Conservation (phyloP, 2,113 vertebrate species). For the Brachirus orientalis region DNA sequence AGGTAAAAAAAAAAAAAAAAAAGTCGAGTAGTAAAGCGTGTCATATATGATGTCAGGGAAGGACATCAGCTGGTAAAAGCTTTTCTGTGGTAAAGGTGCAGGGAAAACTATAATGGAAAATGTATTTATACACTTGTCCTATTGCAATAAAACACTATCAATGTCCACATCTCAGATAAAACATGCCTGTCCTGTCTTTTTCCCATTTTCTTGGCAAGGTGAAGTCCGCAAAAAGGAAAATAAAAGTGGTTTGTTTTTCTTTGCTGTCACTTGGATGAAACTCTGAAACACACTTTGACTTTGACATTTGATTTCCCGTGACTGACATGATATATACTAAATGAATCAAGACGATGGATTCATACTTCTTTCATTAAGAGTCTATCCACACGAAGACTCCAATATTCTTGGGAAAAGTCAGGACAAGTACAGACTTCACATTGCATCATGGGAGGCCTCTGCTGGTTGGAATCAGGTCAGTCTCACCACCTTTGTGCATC, state of each 20-base stretch:
- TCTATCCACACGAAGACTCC: slow-evolving; percentile 7
- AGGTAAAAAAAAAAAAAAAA: too few relatives aligned
- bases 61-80: not conserved
- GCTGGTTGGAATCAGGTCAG: slow-evolving; percentile 52
- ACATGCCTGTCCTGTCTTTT: too few relatives aligned
- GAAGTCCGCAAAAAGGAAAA: not conserved
- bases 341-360: not conserved
- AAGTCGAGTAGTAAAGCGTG: too few relatives aligned
- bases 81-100: not conserved
- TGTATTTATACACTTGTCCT: too few relatives aligned
- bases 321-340: too few relatives aligned
- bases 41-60: too few relatives aligned
- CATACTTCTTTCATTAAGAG: not conserved
- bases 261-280: too few relatives aligned
- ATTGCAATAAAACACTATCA: too few relatives aligned
- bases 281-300: not conserved
- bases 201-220: not conserved
- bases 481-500: slow-evolving; percentile 38
- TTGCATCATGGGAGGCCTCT: slow-evolving; percentile 1
- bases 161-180: too few relatives aligned
- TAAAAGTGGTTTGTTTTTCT: not conserved
- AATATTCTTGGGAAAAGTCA: slow-evolving; percentile 9
- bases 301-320: slow-evolving; percentile 1
- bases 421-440: slow-evolving; percentile 7
- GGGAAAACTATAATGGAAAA: too few relatives aligned